Conservation (phyloP, 2,888 invertebrate species). For the Linnaemya tessellans region DNA sequence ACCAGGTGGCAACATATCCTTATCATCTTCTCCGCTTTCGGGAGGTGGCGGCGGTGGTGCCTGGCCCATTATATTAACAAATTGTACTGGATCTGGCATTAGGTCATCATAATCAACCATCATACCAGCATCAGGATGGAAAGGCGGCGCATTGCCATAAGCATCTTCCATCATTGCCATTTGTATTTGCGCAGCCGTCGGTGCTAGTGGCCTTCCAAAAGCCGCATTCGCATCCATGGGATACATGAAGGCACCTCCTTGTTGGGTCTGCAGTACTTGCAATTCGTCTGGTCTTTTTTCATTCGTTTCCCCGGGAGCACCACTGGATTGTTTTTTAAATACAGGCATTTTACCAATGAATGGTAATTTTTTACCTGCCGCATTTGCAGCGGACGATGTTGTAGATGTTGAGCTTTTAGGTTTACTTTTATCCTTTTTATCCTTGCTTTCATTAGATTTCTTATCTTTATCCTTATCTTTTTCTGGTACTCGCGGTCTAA, state of each 20-base stretch:
- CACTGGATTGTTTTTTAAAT: conserved; percentile 84
- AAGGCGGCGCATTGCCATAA: conserved; percentile 81
- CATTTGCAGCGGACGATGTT: conserved; percentile 56
- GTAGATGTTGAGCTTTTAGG: conserved; percentile 74
- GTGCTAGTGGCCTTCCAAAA: conserved; percentile 72
- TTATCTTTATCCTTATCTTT: conserved; percentile 77
- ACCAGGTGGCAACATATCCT: conserved; percentile 82
- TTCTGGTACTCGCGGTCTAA: conserved; percentile 81
- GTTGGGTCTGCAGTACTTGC: conserved; percentile 21
- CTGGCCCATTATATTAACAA: conserved; percentile 82
- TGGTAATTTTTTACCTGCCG: conserved; percentile 88
- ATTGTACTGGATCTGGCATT: conserved; percentile 83
- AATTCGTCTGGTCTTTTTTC: conserved; percentile 59
- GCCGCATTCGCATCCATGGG: conserved; percentile 45
- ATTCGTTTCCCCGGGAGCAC: conserved; percentile 64
- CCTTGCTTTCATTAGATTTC: conserved; percentile 72
- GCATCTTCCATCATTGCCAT: conserved; percentile 82
- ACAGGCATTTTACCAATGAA: conserved; percentile 94
- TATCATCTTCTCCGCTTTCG: conserved; percentile 77
- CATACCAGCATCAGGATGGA: conserved; percentile 81
- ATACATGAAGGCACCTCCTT: conserved; percentile 49
- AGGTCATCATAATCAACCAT: conserved; percentile 83
- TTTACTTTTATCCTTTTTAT: conserved; percentile 74
- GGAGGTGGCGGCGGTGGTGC: conserved; percentile 82
- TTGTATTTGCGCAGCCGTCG: conserved; percentile 80